These are phyloP conservation scores for Podabrus alpinus DNA, from an alignment of 2,888 invertebrate species.

Conservation along the genomic window DNA sequence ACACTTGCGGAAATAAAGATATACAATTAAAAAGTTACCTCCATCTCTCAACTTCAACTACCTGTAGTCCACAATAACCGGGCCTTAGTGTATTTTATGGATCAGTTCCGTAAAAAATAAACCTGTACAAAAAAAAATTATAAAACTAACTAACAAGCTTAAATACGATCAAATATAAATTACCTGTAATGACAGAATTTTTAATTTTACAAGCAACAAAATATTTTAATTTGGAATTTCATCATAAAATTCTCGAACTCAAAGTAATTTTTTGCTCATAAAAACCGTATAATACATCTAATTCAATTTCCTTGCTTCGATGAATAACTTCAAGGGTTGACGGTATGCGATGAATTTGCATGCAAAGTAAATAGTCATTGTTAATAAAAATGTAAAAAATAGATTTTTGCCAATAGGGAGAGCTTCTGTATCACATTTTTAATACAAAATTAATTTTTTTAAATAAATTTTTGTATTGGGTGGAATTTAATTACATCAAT, in stretches of 20 bases:
- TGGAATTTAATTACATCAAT: neutral
- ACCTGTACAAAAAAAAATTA: no score
- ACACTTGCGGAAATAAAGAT: no score
- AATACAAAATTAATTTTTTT: neutral
- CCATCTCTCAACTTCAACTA: no score
- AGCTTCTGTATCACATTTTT: neutral
- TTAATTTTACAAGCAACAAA: neutral
- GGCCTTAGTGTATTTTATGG: no score
- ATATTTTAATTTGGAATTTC: neutral
- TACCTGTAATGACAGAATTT: neutral
- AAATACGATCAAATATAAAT: no score
- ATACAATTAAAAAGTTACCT: no score
- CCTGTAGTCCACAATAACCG: no score
- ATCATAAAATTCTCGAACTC: neutral
- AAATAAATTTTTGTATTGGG: neutral
- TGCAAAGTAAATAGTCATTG: neutral
- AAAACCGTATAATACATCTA: neutral
- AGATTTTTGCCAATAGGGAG: neutral
- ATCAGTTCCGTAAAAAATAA: no score
- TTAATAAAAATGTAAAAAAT: neutral
- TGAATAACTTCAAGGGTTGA: neutral
- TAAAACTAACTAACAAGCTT: no score
- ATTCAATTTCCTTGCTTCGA: neutral
- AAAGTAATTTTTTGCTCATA: neutral
- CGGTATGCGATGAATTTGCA: neutral